Base-by-base conservation (phyloP, 35 echinoderm and acorn worm genomes). In the Lytechinus variegatus region DNA sequence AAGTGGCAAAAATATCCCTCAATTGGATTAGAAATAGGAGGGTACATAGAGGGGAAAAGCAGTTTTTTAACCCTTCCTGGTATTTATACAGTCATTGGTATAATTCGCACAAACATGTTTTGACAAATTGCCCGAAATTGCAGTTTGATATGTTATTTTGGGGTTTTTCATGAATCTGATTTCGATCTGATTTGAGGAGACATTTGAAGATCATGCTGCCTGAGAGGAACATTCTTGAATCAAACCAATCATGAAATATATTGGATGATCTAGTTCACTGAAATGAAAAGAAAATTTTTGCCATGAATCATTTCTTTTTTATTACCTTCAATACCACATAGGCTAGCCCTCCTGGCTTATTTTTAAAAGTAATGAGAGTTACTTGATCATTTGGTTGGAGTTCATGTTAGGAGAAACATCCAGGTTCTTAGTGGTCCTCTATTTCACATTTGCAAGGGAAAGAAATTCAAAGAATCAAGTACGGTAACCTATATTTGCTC, bases 101-200 rank as follows among this genome's bases (percentile, higher is more conserved):
- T 90, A 90, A 90, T 52, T 90, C 88, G 88, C 88, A 52, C 88
- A 54, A 52, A 90, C 66, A 90, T 90, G 88, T 90, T 90, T 90
- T 90, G 88, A 90, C 88, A 90, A 90, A 90, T 90, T 90, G 88
- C 88, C 10, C 28, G 28, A 90, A 90, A 90, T 90, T 90, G 88
- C 88, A 90, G 88, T 54, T 44, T 90, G 88, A 90, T 44, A 54
- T 52, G 88, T 44, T 44, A 52, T 79, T 79, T 79, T 4, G 66
- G 66, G n/a, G 8, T 79, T 16, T 79, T 79, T n/a, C 19, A n/a
- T 79, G 66, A 79, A 79, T 16, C n/a, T 0, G 19, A 79, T 79
- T 19, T 79, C 66, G 4, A 79, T n/a, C n/a, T n/a, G n/a, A n/a
- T 79, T 79, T 7, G 5, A n/a, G 66, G n/a, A 79, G 66, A 79